phyloP scores from a whole-genome alignment of 2,797 vertebrate species.

The Xenopus petersii region DNA sequence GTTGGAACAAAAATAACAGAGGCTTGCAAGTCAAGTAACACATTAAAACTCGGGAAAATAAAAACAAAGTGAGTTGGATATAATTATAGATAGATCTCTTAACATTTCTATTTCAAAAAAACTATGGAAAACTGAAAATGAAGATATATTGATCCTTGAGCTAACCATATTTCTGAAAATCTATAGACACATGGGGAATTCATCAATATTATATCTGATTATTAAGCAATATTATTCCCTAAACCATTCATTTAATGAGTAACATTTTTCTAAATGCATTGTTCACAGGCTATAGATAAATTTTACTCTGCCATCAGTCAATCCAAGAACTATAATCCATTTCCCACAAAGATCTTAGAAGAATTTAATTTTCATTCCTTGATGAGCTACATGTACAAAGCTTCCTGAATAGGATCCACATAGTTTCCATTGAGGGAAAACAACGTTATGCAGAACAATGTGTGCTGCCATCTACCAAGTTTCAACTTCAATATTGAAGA shows the following conservation, averaged over 20 bases:
- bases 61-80: no score
- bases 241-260: background rate
- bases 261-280: background rate
- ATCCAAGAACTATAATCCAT: constrained; percentile 7
- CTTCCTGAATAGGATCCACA: constrained; percentile 12
- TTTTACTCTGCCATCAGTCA: background rate
- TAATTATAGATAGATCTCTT: no score
- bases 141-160: no score
- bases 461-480: constrained; percentile 22
- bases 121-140: no score
- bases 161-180: no score
- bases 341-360: constrained; percentile 15
- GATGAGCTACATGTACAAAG: constrained; percentile 11
- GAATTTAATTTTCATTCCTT: constrained; percentile 16
- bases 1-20: no score
- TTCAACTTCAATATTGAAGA: constrained; percentile 10
- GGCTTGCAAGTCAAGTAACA: no score
- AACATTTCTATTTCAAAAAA: no score
- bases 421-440: constrained; percentile 26
- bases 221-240: constrained; percentile 3
- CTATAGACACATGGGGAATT: background rate
- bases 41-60: no score
- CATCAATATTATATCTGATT: background rate
- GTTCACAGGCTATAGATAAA: background rate
- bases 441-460: constrained; percentile 13